Evolutionary conservation across 1,140 invertebrate genomes (phyloP), one percentile per base, ranked within the genome.

Genomic region (Oncopodura yosiiana): DNA sequence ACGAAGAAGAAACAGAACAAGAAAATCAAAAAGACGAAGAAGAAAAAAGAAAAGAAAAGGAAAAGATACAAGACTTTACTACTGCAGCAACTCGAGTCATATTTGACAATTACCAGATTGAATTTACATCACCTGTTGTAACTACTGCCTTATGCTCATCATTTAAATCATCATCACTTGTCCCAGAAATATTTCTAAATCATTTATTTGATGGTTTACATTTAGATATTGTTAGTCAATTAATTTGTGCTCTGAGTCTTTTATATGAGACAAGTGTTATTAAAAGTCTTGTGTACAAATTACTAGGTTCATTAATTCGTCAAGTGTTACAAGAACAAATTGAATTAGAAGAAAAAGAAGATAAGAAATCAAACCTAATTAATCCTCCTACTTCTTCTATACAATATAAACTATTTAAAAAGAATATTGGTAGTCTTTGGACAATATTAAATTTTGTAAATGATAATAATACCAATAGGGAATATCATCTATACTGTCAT

Each of bases 121-220:
- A 58, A 24, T 53, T 53, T 49, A 36, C 56, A 16, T 38, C 27
- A n/a, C 56, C 56, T 5, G 21, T 49, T 30, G 56, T 58, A n/a
- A 32, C 18, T 14, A 58, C 51, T 53, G 56, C 56, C 44, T 36
- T 58, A 19, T 42, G 41, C 26, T 53, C 56, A 30, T 44, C 56
- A 3, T 51, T 53, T 19, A 46, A 34, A 41, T 27, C 30, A 34
- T 30, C 44, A 14, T 39, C 26, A 24, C 53, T 41, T 30, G 26
- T 45, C 1, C 44, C 30, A 16, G 53, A 55, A 27, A 34, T 32
- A 32, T 55, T 55, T 42, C 2, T 49, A 23, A 41, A 27, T 16
- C 53, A 45, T 12, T 32, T 55, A 16, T 41, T 27, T 24, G n/a
- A 38, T n/a, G 30, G 23, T 2, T 38, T 55, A 0, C 38, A 49